Evolutionary conservation across 2,888 invertebrate genomes (phyloP), one percentile per base, ranked within the genome.

Genomic region (Poecilus cupreus): DNA sequence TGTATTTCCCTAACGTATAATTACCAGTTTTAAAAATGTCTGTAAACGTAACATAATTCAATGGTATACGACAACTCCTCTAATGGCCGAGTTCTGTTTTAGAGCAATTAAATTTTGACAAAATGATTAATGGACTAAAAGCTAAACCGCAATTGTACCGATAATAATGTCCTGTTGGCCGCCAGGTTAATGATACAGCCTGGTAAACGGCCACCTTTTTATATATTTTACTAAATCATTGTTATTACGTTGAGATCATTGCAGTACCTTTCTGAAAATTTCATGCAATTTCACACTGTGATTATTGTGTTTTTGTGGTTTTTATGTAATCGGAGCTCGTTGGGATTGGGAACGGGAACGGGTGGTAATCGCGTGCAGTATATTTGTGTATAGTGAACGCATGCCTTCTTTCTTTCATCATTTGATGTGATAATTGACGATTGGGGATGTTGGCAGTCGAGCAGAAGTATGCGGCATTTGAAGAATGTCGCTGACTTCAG

Each of bases 101-200:
- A 84, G 86, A 85, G 87, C 87, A 87, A 88, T 88, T 88, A 88
- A 87, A 87, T 86, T 87, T 87, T 87, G 87, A 88, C 88, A 88
- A 88, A 87, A 88, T 88, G 88, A 88, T 88, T 88, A 88, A 88
- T 88, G 86, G 87, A 85, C 85, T 82, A 85, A 86, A 87, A 86
- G 86, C 86, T 86, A 85, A 85, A 85, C 86, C 86, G 86, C 86
- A 86, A 86, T 85, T 86, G 85, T 85, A 86, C 86, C 39, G 80
- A 85, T 86, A 86, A 87, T 88, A 87, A 87, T 86, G 85, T 83
- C 84, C 83, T 72, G 72, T 84, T 85, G 86, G 85, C 86, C 85
- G 85, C 85, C 85, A 85, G 85, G 85, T 83, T 86, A 88, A 88
- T 88, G 85, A 88, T 86, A 87, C 87, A 86, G 86, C 85, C 85